Percentiles rank a stretch among this genome's conserved stretches.
These are phyloP conservation scores for Tholera decimalis DNA, from an alignment of 2,888 invertebrate genomes.

Conservation along the genomic window DNA sequence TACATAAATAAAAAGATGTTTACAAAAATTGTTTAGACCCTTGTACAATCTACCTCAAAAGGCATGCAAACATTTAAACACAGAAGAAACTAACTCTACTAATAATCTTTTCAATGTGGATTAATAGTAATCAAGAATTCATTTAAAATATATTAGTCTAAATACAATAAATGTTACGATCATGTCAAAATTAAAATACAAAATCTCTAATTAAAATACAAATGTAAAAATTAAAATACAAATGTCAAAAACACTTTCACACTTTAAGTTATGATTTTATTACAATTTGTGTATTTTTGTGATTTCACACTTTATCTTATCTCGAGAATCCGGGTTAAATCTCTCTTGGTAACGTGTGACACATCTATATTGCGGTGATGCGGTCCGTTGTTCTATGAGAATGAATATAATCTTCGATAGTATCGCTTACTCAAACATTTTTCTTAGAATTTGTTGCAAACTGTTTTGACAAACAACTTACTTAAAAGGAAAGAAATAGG, in stretches of 20 bases:
- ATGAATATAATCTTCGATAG: neutral
- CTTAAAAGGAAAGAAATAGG: neutral
- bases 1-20: too few species aligned
- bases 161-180: too few species aligned
- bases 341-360: constrained; percentile 55
- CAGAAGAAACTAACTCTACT: too few species aligned
- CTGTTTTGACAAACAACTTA: neutral
- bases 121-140: too few species aligned
- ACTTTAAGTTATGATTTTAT: neutral
- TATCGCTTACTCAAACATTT: neutral
- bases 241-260: constrained; percentile 30
- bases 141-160: too few species aligned
- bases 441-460: constrained; percentile 16
- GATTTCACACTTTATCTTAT: constrained; percentile 51
- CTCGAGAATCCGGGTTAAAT: constrained; percentile 50
- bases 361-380: constrained; percentile 19
- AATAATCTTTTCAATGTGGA: too few species aligned
- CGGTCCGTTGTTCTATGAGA: neutral
- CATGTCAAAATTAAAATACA: too few species aligned
- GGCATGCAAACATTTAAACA: too few species aligned
- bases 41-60: too few species aligned
- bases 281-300: constrained; percentile 38
- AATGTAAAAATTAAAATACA: too few species aligned
- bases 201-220: too few species aligned
- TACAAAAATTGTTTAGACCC: too few species aligned